Base-by-base conservation (phyloP, 2,113 vertebrate species). In the Pluvianellus socialis region DNA sequence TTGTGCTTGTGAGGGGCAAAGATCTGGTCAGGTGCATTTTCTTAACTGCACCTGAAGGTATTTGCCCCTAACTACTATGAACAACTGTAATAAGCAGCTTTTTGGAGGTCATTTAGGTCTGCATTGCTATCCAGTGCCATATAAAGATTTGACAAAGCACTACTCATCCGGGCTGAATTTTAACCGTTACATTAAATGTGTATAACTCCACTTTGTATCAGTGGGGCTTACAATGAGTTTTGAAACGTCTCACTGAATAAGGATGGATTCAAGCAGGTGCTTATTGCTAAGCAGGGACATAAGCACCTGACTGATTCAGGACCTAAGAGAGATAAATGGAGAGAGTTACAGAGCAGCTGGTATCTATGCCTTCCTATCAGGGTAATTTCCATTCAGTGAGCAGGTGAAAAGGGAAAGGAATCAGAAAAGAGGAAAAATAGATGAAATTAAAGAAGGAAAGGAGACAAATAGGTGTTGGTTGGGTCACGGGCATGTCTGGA, bases 291-390 rank as follows among this genome's bases (percentile, higher is more conserved):
- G 84, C 38, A 70, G 14, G 62, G 75, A 94, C 50, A 35, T 70
- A 96, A 82, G 66, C 58, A 87, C 73, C 84, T 77, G 83, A 19
- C 42, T 86, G 35, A 63, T 56, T 75, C 38, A 63, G 84, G 53
- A 38, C 70, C 49, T 59, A 63, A 66, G 58, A 94, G 86, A 88
- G 80, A 94, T 44, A 92, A 92, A 94, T 71, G 74, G 65, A 47
- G 63, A 87, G 89, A 88, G 62, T 40, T 79, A 15, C 24, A 62
- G 80, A 96, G 84, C 96, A 96, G 91, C 91, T 95, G 92, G 42
- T 82, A 71, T 76, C 59, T 72, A 71, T 90, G 67, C 50, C n/a
- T 87, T 82, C 32, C n/a, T 66, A 52, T 70, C 89, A 83, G 50
- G 15, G 32, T 9, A 44, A 75, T 87, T 96, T 79, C 74, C 50